Evolutionary conservation across 2,888 invertebrate genomes (phyloP), one percentile per base, ranked within the genome.

Genomic region (Dryocosmus kuriphilus): DNA sequence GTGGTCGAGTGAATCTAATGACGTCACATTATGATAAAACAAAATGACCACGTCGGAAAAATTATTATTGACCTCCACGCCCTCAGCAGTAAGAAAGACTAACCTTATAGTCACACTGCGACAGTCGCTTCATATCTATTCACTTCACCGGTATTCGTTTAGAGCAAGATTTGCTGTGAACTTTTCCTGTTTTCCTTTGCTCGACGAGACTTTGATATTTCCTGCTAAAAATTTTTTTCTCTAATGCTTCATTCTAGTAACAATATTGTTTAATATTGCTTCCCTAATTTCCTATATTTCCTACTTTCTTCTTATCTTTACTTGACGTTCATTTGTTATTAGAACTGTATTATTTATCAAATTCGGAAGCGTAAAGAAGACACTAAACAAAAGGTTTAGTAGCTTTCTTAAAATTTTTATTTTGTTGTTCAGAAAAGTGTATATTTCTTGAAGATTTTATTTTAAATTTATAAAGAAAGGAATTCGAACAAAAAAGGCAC

Each of bases 11-110:
- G 85, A 84, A 82, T 86, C 85, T 85, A 85, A 84, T 88, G 89
- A 89, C 90, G 89, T 89, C 85, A 86, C 77, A 80, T 84, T 80
- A 81, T 80, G 87, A 86, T 88, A 85, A 89, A 89, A 89, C 85
- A 81, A 86, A 86, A 83, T 78, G 62, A 62, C n/a, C 41, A 24
- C 67, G 55, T 61, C 51, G 76, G 22, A 55, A 74, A 76, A 79
- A 79, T 19, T 76, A 79, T 19, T 76, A 76, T 73, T 79, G 75
- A 55, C 77, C 46, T 41, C 27, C 46, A 67, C 41, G 67, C 46
- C 67, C 67, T 41, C 46, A 19, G 11, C 41, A 35, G 22, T 35
- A 63, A 63, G 38, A 63, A 63, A 38, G 22, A 41, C 65, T 24
- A 62, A 63, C 35, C 35, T 38, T 38, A 38, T 38, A 38, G 35